phyloP scores from a whole-genome alignment of 2,797 vertebrate genomes.

The Chelon labrosus region DNA sequence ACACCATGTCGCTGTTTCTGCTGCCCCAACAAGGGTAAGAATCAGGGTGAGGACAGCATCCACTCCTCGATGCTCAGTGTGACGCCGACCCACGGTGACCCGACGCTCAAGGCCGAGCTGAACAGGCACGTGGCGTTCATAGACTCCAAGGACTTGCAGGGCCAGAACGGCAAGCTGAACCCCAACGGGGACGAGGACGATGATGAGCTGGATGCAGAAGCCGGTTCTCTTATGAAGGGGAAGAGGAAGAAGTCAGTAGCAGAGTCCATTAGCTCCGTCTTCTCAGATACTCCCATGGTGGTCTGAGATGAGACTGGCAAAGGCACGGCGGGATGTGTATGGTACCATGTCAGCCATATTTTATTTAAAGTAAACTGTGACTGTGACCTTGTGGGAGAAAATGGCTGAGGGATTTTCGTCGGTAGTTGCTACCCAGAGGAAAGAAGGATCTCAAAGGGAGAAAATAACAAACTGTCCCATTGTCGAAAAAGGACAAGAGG shows the following conservation, averaged over 20 bases:
- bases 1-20: conserved; percentile 97
- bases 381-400: conserved; percentile 46
- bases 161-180: conserved; percentile 95
- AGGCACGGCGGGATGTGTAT: conserved; percentile 43
- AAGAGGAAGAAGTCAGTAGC: conserved; percentile 95
- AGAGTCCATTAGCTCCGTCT: conserved; percentile 96
- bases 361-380: conserved; percentile 63
- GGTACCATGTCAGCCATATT: conserved; percentile 56
- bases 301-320: conserved; percentile 83
- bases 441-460: conserved; percentile 68
- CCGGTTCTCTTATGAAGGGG: conserved; percentile 83
- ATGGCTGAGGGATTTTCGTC: conserved; percentile 47
- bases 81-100: conserved; percentile 90
- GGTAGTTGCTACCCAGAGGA: conserved; percentile 44
- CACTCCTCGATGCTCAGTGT: conserved; percentile 96
- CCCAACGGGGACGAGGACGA: conserved; percentile 85
- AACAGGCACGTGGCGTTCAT: conserved; percentile 89
- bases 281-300: conserved; percentile 98
- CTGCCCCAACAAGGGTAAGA: conserved; percentile 86
- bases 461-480: conserved; percentile 64
- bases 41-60: conserved; percentile 92
- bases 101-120: conserved; percentile 84
- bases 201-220: conserved; percentile 78
- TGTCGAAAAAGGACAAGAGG: conserved; percentile 65
- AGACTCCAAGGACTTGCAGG: conserved; percentile 88